Conservation (phyloP, 2,113 vertebrate genomes). For the Psammodynastes pulverulentus region DNA sequence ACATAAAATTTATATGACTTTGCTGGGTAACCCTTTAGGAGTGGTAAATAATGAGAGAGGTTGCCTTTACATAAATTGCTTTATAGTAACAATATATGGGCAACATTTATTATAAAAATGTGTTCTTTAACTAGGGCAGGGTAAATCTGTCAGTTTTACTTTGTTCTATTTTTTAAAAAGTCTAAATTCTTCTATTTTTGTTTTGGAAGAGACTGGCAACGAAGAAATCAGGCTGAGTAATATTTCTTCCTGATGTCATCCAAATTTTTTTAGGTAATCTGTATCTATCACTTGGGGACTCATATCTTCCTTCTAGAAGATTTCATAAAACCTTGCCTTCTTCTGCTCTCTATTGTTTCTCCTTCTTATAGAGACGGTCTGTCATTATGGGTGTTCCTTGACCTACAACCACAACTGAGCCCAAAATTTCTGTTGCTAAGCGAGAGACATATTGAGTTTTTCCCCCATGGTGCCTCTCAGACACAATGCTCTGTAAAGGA, state of each 20-base stretch:
- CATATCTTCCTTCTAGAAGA: not conserved
- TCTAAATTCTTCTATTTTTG: not conserved
- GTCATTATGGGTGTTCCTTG: not conserved
- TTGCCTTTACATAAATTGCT: not conserved
- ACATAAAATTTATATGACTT: not conserved
- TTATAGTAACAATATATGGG: not conserved
- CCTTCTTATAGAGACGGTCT: not conserved
- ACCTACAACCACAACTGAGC: not conserved
- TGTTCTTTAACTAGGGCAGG: not conserved
- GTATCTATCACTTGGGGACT: not conserved
- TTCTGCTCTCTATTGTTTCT: not conserved
- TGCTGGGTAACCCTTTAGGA: not conserved
- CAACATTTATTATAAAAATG: not conserved
- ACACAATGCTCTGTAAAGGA: conserved; percentile 25
- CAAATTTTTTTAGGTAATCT: not conserved
- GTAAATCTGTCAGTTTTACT: not conserved
- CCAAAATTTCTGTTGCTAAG: not conserved
- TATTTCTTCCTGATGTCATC: not conserved
- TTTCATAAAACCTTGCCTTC: not conserved
- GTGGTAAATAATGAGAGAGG: not conserved
- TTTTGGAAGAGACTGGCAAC: not conserved
- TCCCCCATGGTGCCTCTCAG: conserved; percentile 8
- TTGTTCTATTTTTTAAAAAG: not conserved
- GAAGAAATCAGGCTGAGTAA: not conserved
- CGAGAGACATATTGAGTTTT: not conserved